These are phyloP conservation scores for Chrysolina haemoptera DNA, from an alignment of 2,888 invertebrate species.

Conservation along the genomic window DNA sequence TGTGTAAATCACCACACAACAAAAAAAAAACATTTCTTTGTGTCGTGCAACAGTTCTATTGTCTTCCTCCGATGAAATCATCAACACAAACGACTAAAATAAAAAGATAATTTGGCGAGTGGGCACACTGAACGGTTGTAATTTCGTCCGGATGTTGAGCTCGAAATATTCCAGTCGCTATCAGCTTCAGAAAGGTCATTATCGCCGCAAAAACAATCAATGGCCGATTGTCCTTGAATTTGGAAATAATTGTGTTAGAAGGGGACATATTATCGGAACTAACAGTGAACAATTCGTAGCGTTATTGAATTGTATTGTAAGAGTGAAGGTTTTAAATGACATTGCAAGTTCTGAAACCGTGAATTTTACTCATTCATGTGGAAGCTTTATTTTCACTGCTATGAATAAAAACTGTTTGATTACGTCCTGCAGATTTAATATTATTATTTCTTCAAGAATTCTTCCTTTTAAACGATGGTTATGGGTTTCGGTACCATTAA, in stretches of 20 bases:
- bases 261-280: background rate
- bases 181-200: conserved; percentile 1
- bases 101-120: conserved; percentile 5
- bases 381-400: too few relatives aligned
- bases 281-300: background rate
- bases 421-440: too few relatives aligned
- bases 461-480: too few relatives aligned
- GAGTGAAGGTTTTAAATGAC: background rate
- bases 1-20: background rate
- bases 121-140: conserved; percentile 11
- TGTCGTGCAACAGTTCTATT: conserved; percentile 3
- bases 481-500: too few relatives aligned
- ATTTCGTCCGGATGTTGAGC: conserved; percentile 8
- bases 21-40: background rate
- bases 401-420: too few relatives aligned
- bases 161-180: background rate
- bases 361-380: background rate
- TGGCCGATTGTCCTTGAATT: conserved; percentile 40
- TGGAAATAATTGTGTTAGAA: background rate
- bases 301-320: background rate
- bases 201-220: conserved; percentile 28
- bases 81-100: background rate
- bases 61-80: conserved; percentile 4
- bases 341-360: background rate
- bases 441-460: too few relatives aligned